Base-by-base conservation (phyloP, 1,140 invertebrate species). In the Penaeus vannamei region DNA sequence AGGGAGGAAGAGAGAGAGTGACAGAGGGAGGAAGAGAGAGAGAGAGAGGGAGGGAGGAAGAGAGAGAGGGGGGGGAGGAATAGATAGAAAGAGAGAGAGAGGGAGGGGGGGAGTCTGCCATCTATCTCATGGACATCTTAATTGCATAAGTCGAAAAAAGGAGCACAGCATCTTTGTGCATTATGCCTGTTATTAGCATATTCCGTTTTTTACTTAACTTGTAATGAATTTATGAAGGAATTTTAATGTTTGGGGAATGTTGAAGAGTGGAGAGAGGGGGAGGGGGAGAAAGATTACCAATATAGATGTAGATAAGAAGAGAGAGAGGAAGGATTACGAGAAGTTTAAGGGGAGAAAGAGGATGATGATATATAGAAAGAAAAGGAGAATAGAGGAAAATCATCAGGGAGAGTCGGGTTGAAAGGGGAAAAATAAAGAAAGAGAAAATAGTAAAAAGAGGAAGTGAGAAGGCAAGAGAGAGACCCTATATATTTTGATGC, bases 81-180 rank as follows among this genome's bases (percentile, higher is more conserved):
- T 3, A 32, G 46, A 46, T 23, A 79, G 22, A 32, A 23, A 79
- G 22, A 82, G 80, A 82, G 80, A 82, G 80, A 82, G 46, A 82
- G 46, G 61, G 46, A 82, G 46, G n/a, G 77, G 61, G n/a, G 20
- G 53, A 29, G 53, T 1, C 53, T 53, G 14, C 53, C 53, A 53
- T 53, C 36, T 53, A 53, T 53, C 53, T 53, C 53, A 53, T 5
- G 8, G 8, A 12, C 10, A 53, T 14, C 53, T 53, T 10, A 53
- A 53, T 53, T 53, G 53, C 53, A 53, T 53, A 53, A 53, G 53
- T 53, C 53, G 53, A 53, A 53, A 53, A 53, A 53, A 12, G 14
- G 53, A 14, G 10, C 53, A 14, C 53, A 53, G 53, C 53, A 10
- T 53, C 53, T 53, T 53, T 53, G 53, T 53, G 53, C 53, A 53